Percentiles rank a stretch among this genome's conserved stretches.
These are phyloP conservation scores for Empis stercorea DNA, from an alignment of 2,888 invertebrate genomes.

Conservation along the genomic window DNA sequence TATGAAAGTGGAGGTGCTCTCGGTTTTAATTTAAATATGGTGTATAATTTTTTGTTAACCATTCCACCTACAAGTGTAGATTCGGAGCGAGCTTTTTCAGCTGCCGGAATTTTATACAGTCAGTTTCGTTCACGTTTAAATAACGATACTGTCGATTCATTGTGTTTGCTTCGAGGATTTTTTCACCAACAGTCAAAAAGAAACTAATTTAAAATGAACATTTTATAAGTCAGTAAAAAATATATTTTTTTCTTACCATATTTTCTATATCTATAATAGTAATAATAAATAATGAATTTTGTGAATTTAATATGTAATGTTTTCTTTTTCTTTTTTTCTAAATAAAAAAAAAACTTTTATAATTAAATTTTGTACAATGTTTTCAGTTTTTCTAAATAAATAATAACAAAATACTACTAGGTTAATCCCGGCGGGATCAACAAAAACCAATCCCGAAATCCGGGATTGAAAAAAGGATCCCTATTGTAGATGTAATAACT, in stretches of 20 bases:
- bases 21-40: background rate
- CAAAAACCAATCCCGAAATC: background rate
- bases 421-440: background rate
- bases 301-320: background rate
- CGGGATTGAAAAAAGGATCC: background rate
- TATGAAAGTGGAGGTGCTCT: background rate
- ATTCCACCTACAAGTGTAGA: conserved; percentile 1
- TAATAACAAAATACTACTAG: background rate
- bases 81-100: background rate
- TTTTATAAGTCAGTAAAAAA: background rate
- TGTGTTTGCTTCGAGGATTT: background rate
- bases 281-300: background rate
- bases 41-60: background rate
- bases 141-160: background rate
- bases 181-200: background rate
- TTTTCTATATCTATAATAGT: background rate
- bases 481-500: too few species aligned
- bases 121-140: background rate
- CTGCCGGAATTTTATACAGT: conserved; percentile 1
- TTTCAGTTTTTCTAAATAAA: background rate
- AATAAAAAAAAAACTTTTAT: background rate
- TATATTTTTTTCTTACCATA: background rate
- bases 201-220: background rate
- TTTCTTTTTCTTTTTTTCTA: background rate
- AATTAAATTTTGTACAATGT: background rate